These are phyloP conservation scores for Fragum fragum DNA, from an alignment of 2,888 invertebrate species.

Conservation along the genomic window DNA sequence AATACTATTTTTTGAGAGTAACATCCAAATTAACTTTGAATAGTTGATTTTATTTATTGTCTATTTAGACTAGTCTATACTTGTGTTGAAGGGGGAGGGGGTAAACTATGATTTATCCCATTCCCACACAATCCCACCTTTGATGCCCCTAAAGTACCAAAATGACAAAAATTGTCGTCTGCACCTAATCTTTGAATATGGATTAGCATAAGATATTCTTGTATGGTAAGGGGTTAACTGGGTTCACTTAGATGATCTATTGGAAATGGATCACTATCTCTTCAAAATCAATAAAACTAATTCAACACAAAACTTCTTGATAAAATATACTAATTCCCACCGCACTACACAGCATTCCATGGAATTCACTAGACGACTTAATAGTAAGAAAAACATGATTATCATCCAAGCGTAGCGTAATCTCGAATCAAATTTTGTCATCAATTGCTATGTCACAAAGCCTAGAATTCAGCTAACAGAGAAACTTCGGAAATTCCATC, in stretches of 20 bases:
- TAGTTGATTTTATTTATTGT: too few species aligned
- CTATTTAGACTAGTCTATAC: too few species aligned
- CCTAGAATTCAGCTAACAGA: background rate
- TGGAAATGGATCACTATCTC: constrained; percentile 12
- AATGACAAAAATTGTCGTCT: too few species aligned
- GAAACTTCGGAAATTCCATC: constrained; percentile 27
- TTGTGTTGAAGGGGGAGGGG: too few species aligned
- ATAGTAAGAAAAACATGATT: background rate
- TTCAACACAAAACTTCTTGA: constrained; percentile 19
- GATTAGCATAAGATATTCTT: too few species aligned
- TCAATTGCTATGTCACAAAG: constrained; percentile 15
- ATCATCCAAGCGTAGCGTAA: background rate
- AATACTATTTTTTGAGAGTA: too few species aligned
- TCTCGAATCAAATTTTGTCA: constrained; percentile 12
- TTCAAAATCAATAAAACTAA: constrained; percentile 26
- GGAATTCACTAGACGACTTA: background rate
- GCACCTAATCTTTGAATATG: too few species aligned
- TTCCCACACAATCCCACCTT: too few species aligned
- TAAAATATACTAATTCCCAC: constrained; percentile 7
- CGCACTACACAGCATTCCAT: background rate
- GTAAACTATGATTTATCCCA: too few species aligned
- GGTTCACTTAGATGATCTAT: background rate
- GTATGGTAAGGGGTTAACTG: too few species aligned
- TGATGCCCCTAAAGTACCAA: too few species aligned
- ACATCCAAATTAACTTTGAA: too few species aligned